Evolutionary conservation across 1,140 invertebrate species (phyloP), one percentile per base, ranked within the genome.

Genomic region (Musca domestica): DNA sequence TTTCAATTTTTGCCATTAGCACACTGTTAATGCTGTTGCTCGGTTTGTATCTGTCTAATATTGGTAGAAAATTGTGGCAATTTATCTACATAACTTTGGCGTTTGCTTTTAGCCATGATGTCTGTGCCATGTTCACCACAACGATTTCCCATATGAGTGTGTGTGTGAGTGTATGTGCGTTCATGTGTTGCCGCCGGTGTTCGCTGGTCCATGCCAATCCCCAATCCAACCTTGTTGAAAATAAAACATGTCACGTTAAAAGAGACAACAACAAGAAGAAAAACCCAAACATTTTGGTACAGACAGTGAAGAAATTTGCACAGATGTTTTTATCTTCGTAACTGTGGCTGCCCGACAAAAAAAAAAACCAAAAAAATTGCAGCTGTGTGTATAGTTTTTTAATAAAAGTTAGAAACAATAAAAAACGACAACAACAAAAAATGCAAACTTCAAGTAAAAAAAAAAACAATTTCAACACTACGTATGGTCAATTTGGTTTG

Each of bases 51-150:
- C 56, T 61, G 56, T 61, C 56, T 61, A 61, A 61, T 61, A 61
- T 61, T 61, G 56, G 56, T 61, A 61, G 30, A 61, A 61, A 61
- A 61, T 61, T 61, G 27, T 41, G 56, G 56, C 56, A 61, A 61
- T 61, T 61, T 61, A 61, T 61, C 56, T 61, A 61, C 56, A 41
- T 61, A 41, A 34, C 56, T 61, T 41, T 61, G 56, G 56, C 56
- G 56, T 61, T 61, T 61, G 56, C 56, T 61, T 61, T 61, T 61
- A 61, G 56, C 56, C 56, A 61, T 61, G 56, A 61, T 61, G 56
- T 61, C 56, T 61, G 56, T 61, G 19, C n/a, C 20, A 34, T 54
- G 30, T 61, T 61, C 27, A 30, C 34, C 34, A 41, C 34, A 5
- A 9, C 34, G 2, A 41, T 41, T 12, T 10, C 5, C 34, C 34